phyloP scores from a whole-genome alignment of 2,797 vertebrate genomes.

The Smutsia gigantea region DNA sequence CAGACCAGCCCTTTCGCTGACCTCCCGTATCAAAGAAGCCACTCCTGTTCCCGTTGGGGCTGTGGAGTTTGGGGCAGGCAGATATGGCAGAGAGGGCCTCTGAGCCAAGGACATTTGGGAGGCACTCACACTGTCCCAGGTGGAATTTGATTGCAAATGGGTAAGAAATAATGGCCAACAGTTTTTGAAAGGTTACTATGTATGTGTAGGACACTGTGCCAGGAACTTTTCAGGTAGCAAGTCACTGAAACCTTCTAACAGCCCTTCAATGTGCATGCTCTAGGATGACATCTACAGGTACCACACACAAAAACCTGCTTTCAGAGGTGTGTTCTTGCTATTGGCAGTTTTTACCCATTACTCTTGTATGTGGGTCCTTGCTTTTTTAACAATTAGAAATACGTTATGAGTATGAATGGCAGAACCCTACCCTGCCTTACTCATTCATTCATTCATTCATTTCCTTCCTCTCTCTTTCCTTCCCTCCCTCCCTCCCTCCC shows the following conservation, averaged over 20 bases:
- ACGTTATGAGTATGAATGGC: rapidly evolving
- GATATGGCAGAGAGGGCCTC: no score
- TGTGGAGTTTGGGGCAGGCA: no score
- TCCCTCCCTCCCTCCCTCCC: rapidly evolving
- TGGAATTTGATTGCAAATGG: neutral
- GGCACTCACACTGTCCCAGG: rapidly evolving
- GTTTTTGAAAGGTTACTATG: neutral
- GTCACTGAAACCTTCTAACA: neutral
- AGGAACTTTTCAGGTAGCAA: neutral
- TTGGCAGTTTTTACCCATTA: rapidly evolving
- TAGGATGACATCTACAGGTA: rapidly evolving
- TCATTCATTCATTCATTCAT: neutral
- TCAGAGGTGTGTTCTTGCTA: neutral
- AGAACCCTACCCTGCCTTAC: neutral
- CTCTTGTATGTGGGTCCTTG: neutral
- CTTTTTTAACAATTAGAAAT: neutral
- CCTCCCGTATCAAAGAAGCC: no score
- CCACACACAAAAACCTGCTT: neutral
- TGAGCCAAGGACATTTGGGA: neutral
- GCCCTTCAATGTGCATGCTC: neutral
- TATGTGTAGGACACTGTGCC: neutral
- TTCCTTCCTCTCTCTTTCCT: no score
- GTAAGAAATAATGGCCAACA: rapidly evolving
- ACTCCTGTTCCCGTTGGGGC: rapidly evolving
- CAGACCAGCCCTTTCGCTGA: neutral